A percentile compares a stretch with the other conserved stretches of the same genome.
Evolutionary conservation across 2,113 vertebrate species (phyloP).

Genomic region (Oxyruncus cristatus): DNA sequence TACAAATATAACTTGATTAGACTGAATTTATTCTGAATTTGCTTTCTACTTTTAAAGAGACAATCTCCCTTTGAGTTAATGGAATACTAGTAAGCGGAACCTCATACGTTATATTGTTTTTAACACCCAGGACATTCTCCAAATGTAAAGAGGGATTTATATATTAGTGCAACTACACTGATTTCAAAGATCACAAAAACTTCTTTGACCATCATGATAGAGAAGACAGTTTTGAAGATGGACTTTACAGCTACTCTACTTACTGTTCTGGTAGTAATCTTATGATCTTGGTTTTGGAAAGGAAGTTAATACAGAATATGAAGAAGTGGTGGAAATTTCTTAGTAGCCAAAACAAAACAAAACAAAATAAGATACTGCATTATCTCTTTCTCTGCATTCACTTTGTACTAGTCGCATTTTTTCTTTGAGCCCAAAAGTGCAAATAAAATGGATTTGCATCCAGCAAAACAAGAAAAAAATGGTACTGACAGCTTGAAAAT

Average conservation of each 20-base stretch:
- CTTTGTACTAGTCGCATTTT: background rate
- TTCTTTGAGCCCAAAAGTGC: background rate
- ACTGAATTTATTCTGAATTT: background rate
- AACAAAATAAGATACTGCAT: background rate
- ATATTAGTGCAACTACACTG: background rate
- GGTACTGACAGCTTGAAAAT: background rate
- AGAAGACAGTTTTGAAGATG: background rate
- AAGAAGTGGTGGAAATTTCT: background rate
- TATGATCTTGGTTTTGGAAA: background rate
- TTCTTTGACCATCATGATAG: background rate
- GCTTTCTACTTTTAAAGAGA: slow-evolving; percentile 8
- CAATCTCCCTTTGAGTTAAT: background rate
- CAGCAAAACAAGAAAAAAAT: background rate
- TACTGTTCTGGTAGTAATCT: background rate
- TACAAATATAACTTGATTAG: slow-evolving; percentile 36
- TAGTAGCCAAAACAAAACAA: background rate
- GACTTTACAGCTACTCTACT: background rate
- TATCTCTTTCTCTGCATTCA: background rate
- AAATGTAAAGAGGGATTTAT: background rate
- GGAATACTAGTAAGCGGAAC: background rate
- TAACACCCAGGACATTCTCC: background rate
- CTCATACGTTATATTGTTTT: background rate
- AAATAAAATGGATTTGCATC: background rate
- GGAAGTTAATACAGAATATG: background rate
- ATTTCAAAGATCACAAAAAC: background rate